Conservation (phyloP, 2,888 invertebrate genomes). For the Sinhomidia bicolor region DNA sequence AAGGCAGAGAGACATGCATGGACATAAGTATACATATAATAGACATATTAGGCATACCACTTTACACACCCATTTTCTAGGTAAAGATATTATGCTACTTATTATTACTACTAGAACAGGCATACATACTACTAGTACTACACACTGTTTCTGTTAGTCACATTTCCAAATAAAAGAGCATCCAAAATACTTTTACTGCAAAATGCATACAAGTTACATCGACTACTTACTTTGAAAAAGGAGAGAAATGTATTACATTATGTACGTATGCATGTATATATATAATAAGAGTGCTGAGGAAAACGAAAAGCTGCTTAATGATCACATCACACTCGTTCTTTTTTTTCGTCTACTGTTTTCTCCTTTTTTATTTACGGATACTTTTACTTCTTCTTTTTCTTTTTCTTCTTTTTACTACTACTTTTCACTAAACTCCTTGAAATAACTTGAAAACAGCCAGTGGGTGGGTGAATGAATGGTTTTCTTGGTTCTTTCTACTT, state of each 20-base stretch:
- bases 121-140: too few relatives aligned
- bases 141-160: background rate
- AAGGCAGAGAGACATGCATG: slow-evolving; percentile 51
- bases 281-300: slow-evolving; percentile 8
- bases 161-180: background rate
- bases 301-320: slow-evolving; percentile 68
- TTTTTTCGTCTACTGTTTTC: slow-evolving; percentile 5
- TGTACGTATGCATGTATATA: too few relatives aligned
- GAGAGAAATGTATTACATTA: too few relatives aligned
- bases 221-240: too few relatives aligned
- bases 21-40: too few relatives aligned
- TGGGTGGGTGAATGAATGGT: slow-evolving; percentile 66
- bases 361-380: slow-evolving; percentile 49
- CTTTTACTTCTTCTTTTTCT: background rate
- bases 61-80: background rate
- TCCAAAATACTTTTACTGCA: background rate
- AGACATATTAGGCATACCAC: too few relatives aligned
- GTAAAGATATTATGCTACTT: background rate
- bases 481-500: slow-evolving; percentile 33
- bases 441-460: slow-evolving; percentile 67
- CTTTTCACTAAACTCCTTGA: slow-evolving; percentile 50
- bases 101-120: too few relatives aligned
- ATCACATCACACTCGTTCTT: slow-evolving; percentile 53
- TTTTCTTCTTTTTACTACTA: background rate
- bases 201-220: background rate